Evolutionary conservation across 2,113 vertebrate species (phyloP).

Genomic region (Alexandromys fortis): DNA sequence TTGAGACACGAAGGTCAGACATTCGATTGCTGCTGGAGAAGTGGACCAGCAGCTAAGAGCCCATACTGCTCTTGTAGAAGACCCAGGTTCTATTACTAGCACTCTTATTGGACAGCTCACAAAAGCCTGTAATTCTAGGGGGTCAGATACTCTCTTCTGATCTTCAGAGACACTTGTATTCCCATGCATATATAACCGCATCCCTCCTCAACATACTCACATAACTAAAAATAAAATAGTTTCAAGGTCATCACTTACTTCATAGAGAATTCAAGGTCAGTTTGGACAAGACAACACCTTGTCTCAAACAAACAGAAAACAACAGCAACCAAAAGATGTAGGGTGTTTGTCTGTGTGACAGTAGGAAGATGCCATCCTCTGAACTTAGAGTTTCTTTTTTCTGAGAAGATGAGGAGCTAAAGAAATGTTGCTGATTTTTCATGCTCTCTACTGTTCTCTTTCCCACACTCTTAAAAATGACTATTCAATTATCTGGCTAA

Average conservation of each 20-base stretch:
- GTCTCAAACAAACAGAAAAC: not conserved
- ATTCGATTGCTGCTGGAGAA: not conserved
- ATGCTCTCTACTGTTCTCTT: not conserved
- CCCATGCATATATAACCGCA: too few relatives aligned
- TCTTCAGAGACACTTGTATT: not conserved
- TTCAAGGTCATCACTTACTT: not conserved
- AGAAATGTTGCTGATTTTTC: not conserved
- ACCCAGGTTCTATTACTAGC: not conserved
- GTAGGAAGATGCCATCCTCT: not conserved
- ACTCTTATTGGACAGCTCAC: not conserved
- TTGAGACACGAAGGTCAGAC: not conserved
- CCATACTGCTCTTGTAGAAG: not conserved
- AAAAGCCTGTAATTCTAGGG: not conserved
- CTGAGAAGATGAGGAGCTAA: not conserved
- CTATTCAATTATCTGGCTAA: not conserved
- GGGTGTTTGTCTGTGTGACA: not conserved
- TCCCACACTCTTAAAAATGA: not conserved
- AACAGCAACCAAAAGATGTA: not conserved
- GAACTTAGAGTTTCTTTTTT: not conserved
- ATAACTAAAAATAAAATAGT: not conserved
- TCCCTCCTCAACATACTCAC: too few relatives aligned
- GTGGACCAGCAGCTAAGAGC: not conserved
- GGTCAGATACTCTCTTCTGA: not conserved
- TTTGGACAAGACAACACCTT: not conserved
- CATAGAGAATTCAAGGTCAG: not conserved